A percentile compares a stretch with the other conserved stretches of the same genome.
Conservation (phyloP, 1,140 invertebrate species). For the Ridgeia piscesae region DNA sequence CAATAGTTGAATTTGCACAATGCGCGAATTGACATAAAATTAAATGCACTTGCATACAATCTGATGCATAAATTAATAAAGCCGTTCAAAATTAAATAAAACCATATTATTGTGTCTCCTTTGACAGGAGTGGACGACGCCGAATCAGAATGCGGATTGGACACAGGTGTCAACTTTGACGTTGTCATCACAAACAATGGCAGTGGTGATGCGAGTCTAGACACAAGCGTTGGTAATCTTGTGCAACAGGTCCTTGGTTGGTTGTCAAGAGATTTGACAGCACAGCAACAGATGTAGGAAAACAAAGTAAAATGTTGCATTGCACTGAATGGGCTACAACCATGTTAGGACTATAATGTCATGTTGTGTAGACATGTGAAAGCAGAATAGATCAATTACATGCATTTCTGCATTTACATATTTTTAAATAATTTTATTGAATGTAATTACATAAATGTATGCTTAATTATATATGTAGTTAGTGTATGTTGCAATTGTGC, state of each 20-base stretch:
- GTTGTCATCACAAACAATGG: conserved; percentile 58
- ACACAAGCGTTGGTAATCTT: background rate
- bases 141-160: conserved; percentile 66
- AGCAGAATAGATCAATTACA: background rate
- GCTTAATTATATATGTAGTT: background rate
- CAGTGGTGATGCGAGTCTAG: conserved; percentile 19
- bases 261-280: background rate
- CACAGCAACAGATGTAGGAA: no score
- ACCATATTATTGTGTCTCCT: conserved; percentile 28
- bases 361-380: background rate
- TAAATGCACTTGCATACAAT: no score
- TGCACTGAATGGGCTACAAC: background rate
- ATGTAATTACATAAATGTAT: background rate
- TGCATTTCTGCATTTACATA: background rate
- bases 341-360: background rate
- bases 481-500: background rate
- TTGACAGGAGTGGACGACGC: conserved; percentile 63
- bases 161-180: conserved; percentile 59
- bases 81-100: background rate
- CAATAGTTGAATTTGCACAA: background rate
- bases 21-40: no score
- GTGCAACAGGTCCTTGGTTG: background rate
- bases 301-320: no score
- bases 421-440: background rate
- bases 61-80: no score